phyloP scores from a whole-genome alignment of 2,797 vertebrate genomes.

The Artibeus jamaicensis region DNA sequence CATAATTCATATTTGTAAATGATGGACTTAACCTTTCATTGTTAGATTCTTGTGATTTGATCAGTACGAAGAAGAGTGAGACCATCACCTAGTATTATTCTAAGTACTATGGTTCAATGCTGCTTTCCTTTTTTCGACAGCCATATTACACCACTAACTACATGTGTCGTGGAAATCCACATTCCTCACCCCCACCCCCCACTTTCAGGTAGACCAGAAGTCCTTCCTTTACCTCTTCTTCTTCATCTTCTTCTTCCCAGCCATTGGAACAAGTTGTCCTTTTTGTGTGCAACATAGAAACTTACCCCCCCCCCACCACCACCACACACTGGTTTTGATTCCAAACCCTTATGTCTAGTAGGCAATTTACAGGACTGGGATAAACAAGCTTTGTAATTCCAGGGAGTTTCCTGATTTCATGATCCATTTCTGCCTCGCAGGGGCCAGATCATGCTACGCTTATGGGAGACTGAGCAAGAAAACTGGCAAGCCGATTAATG shows the following conservation, averaged over 20 bases:
- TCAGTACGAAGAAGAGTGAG: not conserved
- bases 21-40: not conserved
- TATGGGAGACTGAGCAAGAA: constrained; percentile 46
- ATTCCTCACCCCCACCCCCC: fast-evolving
- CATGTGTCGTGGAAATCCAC: not conserved
- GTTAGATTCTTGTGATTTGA: not conserved
- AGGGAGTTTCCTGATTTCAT: constrained; percentile 49
- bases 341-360: not conserved
- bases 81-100: not conserved
- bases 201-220: not conserved
- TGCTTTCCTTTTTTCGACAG: not conserved
- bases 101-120: not conserved
- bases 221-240: not conserved
- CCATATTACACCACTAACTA: not conserved
- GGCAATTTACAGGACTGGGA: not conserved
- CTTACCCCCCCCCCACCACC: not conserved
- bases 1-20: not conserved
- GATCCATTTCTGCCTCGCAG: constrained; percentile 37
- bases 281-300: not conserved
- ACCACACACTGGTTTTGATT: not conserved
- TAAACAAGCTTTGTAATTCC: constrained; percentile 3
- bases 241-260: not conserved
- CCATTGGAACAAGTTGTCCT: not conserved
- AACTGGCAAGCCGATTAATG: constrained; percentile 63
- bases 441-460: constrained; percentile 25